These are phyloP conservation scores for Eurystomus glaucurus DNA, from an alignment of 2,797 vertebrate genomes.

Conservation along the genomic window DNA sequence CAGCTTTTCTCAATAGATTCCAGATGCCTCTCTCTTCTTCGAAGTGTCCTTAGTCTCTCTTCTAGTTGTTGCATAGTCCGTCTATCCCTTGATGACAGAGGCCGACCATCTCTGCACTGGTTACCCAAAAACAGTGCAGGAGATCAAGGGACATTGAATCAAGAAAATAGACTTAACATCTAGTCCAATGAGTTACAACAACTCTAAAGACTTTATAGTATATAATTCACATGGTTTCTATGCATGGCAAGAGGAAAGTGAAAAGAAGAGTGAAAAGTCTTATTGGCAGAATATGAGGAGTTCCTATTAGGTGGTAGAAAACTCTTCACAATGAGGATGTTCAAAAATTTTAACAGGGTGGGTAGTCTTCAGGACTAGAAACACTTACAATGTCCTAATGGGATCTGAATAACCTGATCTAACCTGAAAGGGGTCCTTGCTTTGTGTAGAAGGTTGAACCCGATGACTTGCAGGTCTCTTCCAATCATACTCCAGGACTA, in stretches of 20 bases:
- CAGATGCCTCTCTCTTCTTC: slow-evolving; percentile 90
- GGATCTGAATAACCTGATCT: not conserved
- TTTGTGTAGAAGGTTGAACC: not conserved
- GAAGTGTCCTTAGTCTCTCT: slow-evolving; percentile 90
- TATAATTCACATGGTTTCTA: not conserved
- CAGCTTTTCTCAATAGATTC: slow-evolving; percentile 94
- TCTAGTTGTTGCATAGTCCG: slow-evolving; percentile 91
- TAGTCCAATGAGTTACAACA: not conserved
- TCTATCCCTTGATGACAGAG: slow-evolving; percentile 91
- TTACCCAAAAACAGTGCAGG: not conserved
- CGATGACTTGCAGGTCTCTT: not conserved
- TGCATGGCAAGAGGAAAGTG: not conserved
- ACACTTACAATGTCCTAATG: not conserved
- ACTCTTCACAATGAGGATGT: not conserved
- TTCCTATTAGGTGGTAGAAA: not conserved
- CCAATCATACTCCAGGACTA: not conserved
- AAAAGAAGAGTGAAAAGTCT: not conserved
- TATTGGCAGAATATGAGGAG: not conserved
- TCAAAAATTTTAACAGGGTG: not conserved
- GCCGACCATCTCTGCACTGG: slow-evolving; percentile 95
- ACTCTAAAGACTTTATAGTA: not conserved
- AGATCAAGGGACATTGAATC: not conserved
- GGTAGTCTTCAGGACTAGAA: not conserved
- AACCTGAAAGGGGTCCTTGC: not conserved
- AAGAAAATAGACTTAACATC: not conserved